Conservation (phyloP, 1,140 invertebrate genomes). For the Drosophila leontia region DNA sequence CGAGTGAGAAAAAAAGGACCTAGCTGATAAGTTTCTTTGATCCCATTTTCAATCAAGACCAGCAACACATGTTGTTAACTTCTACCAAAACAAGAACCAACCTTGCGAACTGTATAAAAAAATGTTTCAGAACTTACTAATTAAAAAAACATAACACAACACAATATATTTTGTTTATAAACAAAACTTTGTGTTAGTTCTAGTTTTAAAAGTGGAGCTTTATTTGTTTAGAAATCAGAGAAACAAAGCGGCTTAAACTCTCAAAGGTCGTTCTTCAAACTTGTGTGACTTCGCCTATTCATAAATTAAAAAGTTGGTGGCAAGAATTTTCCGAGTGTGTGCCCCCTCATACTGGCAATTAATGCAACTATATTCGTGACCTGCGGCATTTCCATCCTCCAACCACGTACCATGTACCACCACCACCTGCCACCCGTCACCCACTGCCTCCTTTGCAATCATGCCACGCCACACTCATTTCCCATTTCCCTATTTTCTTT, state of each 20-base stretch:
- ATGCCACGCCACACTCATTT: conserved; percentile 35
- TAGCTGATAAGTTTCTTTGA: too few relatives aligned
- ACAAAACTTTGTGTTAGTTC: neutral
- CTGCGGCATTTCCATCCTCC: conserved; percentile 4
- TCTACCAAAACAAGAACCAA: neutral
- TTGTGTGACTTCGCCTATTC: neutral
- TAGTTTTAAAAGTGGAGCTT: neutral
- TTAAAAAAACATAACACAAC: neutral
- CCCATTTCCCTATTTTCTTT: conserved; percentile 6
- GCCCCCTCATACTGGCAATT: conserved; percentile 2
- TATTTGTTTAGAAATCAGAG: conserved; percentile 3
- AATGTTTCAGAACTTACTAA: neutral
- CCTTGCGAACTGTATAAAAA: neutral
- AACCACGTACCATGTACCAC: neutral
- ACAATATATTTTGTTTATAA: neutral
- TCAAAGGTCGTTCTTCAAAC: conserved; percentile 1
- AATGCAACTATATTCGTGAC: conserved; percentile 22
- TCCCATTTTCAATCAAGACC: too few relatives aligned
- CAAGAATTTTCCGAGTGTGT: conserved; percentile 16
- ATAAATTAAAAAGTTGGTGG: conserved; percentile 7
- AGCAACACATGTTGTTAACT: neutral
- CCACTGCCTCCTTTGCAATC: neutral
- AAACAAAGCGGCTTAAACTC: neutral
- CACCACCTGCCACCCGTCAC: neutral
- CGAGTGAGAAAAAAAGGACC: too few relatives aligned